Evolutionary conservation across 2,888 invertebrate genomes (phyloP).

Genomic region (Microchrysa polita): DNA sequence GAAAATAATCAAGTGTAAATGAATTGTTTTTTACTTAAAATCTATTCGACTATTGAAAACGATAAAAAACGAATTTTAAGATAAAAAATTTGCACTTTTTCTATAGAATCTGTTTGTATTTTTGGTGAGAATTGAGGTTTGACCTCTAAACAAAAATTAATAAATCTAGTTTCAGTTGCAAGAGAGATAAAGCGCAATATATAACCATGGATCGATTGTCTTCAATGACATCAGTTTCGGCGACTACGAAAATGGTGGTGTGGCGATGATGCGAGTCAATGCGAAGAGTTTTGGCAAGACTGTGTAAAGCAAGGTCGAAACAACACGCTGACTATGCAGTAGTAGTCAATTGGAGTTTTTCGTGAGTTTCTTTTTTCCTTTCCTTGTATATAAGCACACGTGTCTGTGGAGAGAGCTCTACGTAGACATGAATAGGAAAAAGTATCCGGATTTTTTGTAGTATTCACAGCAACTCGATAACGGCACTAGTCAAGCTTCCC

Average conservation of each 20-base stretch:
- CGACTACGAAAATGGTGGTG: not conserved
- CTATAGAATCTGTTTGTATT: slow-evolving; percentile 33
- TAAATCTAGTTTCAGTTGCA: slow-evolving; percentile 35
- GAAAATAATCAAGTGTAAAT: slow-evolving; percentile 2
- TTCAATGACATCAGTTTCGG: slow-evolving; percentile 5
- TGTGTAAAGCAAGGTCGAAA: no score
- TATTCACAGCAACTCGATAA: no score
- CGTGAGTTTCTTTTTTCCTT: no score
- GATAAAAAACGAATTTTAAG: not conserved
- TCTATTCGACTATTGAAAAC: not conserved
- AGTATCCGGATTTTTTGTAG: no score
- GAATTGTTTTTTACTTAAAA: slow-evolving; percentile 18
- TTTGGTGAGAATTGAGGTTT: not conserved
- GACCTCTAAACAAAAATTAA: slow-evolving; percentile 24
- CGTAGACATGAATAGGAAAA: no score
- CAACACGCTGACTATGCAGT: no score
- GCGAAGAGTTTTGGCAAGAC: no score
- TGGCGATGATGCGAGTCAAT: not conserved
- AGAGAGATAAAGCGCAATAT: not conserved
- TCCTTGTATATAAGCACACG: no score
- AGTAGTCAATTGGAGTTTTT: no score
- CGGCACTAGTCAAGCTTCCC: no score
- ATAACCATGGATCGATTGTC: no score
- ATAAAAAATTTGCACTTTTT: slow-evolving; percentile 40
- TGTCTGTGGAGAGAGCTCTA: no score